phyloP scores from a whole-genome alignment of 2,888 invertebrate species.

The Caenorhabditis imperialis region DNA sequence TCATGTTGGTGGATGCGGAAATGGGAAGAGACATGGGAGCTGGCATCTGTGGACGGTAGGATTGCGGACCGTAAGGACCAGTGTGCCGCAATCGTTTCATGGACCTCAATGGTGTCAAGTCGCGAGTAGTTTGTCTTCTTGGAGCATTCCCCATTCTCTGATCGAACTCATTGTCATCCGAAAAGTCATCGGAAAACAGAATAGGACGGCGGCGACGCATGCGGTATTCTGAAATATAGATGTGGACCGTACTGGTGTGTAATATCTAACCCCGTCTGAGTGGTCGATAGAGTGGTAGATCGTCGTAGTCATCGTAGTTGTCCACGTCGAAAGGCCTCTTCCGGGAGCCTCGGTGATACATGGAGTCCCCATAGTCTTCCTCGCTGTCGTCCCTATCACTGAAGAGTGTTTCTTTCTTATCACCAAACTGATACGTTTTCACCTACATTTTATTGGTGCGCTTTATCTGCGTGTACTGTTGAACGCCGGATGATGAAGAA shows the following conservation, averaged over 20 bases:
- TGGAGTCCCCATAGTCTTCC: slow-evolving; percentile 24
- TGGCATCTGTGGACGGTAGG: slow-evolving; percentile 7
- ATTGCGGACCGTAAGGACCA: slow-evolving; percentile 7
- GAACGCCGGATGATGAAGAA: slow-evolving; percentile 23
- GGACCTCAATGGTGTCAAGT: slow-evolving; percentile 34
- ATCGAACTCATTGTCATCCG: slow-evolving; percentile 21
- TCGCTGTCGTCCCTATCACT: slow-evolving; percentile 26
- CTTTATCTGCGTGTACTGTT: slow-evolving; percentile 12
- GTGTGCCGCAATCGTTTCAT: slow-evolving; percentile 27
- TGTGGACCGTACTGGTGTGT: too few species aligned
- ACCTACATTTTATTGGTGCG: slow-evolving; percentile 37
- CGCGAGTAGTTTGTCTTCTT: slow-evolving; percentile 33
- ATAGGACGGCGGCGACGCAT: slow-evolving; percentile 42
- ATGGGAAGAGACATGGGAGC: slow-evolving; percentile 24
- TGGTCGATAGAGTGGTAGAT: slow-evolving; percentile 34
- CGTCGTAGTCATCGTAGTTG: slow-evolving; percentile 36
- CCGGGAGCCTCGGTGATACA: slow-evolving; percentile 36
- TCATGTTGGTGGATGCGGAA: slow-evolving; percentile 27
- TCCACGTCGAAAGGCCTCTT: slow-evolving; percentile 36
- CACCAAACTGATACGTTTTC: not conserved
- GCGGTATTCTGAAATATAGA: slow-evolving; percentile 39
- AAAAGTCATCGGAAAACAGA: slow-evolving; percentile 34
- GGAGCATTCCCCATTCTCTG: slow-evolving; percentile 14
- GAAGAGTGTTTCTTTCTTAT: not conserved
- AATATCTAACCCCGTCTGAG: slow-evolving; percentile 31